Percentiles rank a stretch among this genome's conserved stretches.
Conservation (phyloP, 2,113 vertebrate genomes). For the Formicarius rufipectus region DNA sequence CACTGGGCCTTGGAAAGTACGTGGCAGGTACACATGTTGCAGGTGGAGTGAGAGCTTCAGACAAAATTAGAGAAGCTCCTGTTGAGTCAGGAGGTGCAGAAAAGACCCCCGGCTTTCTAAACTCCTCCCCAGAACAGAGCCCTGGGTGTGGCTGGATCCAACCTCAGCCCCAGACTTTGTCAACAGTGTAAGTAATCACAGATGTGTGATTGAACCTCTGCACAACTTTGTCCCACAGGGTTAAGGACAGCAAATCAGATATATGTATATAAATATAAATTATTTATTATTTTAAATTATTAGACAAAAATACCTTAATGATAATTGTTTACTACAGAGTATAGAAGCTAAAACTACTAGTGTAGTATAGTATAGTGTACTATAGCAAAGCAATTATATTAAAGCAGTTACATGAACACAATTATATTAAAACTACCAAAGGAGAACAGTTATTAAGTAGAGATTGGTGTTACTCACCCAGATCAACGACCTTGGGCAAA, state of each 20-base stretch:
- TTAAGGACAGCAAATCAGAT: not conserved
- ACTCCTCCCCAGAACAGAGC: not conserved
- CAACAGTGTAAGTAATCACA: not conserved
- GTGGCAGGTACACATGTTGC: not conserved
- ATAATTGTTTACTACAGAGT: not conserved
- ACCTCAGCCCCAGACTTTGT: not conserved
- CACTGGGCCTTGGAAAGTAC: not conserved
- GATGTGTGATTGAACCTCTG: not conserved
- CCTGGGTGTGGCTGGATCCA: not conserved
- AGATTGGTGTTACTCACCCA: not conserved
- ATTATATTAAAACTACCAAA: not conserved
- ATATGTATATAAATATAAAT: not conserved
- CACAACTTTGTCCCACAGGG: not conserved
- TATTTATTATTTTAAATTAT: not conserved
- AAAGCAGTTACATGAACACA: not conserved
- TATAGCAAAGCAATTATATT: not conserved
- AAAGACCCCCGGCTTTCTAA: not conserved
- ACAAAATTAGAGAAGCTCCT: not conserved
- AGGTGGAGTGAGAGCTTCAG: not conserved
- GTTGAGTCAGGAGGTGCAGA: not conserved
- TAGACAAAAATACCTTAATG: not conserved
- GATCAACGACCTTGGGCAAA: fast-evolving
- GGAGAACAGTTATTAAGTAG: not conserved
- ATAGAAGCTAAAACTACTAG: not conserved
- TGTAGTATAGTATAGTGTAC: too few relatives aligned